phyloP scores from a whole-genome alignment of 1,140 invertebrate genomes.

The Drosophila nigrodunni region DNA sequence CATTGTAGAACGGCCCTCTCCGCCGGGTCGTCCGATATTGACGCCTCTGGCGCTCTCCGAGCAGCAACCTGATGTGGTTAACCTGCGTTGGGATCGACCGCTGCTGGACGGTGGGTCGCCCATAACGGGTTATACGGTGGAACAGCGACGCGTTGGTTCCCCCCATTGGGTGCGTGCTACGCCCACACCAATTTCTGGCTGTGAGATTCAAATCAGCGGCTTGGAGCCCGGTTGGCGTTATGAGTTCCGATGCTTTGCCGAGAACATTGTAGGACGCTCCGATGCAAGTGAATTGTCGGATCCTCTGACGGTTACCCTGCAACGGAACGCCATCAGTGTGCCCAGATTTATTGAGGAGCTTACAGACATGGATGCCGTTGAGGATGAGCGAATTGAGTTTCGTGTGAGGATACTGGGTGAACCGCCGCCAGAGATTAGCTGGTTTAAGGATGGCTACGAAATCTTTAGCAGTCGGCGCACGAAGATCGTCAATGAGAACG shows the following conservation, averaged over 20 bases:
- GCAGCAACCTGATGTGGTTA: constrained; percentile 93
- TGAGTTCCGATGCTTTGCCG: constrained; percentile 94
- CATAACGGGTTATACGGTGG: constrained; percentile 93
- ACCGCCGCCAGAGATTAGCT: constrained; percentile 94
- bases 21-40: constrained; percentile 91
- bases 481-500: constrained; percentile 91
- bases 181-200: constrained; percentile 88
- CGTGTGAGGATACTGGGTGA: constrained; percentile 92
- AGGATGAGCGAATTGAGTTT: constrained; percentile 94
- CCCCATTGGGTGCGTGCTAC: constrained; percentile 91
- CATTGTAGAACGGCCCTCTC: constrained; percentile 88
- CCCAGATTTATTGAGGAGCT: constrained; percentile 89
- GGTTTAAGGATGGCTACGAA: constrained; percentile 96
- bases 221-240: constrained; percentile 94
- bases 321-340: constrained; percentile 88
- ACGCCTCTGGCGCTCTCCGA: constrained; percentile 88
- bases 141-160: constrained; percentile 91
- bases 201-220: constrained; percentile 90
- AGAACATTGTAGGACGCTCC: constrained; percentile 93
- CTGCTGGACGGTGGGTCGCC: constrained; percentile 94
- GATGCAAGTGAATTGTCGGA: constrained; percentile 92
- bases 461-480: constrained; percentile 93
- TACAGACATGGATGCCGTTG: constrained; percentile 88
- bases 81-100: constrained; percentile 93
- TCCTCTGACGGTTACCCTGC: constrained; percentile 90